Base-by-base conservation (phyloP, 1,140 invertebrate species). In the Tyrophagus putrescentiae region DNA sequence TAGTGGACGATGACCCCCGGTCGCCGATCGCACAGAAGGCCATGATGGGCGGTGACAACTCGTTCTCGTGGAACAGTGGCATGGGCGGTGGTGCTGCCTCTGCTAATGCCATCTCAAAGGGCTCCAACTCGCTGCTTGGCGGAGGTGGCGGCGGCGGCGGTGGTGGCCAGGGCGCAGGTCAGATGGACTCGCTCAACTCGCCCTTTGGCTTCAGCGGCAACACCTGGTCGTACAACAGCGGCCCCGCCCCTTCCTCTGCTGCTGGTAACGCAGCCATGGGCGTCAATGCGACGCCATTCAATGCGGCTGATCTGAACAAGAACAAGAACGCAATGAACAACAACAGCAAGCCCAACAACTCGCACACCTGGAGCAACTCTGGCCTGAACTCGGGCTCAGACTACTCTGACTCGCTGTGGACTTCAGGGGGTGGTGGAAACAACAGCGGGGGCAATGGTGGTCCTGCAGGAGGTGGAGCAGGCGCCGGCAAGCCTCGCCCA, bases 401-500 rank as follows among this genome's bases (percentile, higher is more conserved):
- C 45, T 48, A 48, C 18, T 7, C 45, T 48, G 45, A 48, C 45
- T 7, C 45, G 7, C 31, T 48, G 45, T 48, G 45, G 45, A 48
- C 23, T 21, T 7, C 45, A 7, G 18, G 45, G 25, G 25, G 18
- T 21, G 25, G 18, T 42, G 41, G 41, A 5, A n/a, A 3, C 18
- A 23, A 42, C 25, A 27, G n/a, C 18, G 42, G 48, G 21, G 18
- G 57, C 6, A 61, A 42, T 56, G 54, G 44, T 41, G 36, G 7
- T 56, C 21, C 34, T 36, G 56, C 32, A 54, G 45, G 32, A 21
- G 53, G 60, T 56, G 23, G 44, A 53, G 77, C 75, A 66, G 60
- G 64, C 29, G 32, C 27, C 53, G 23, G 23, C 59, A 79, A 80
- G 71, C 76, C 80, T 7, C 77, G 84, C 36, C 84, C 84, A 45